These are phyloP conservation scores for Pelobates fuscus DNA, from an alignment of 2,113 vertebrate genomes.

Conservation along the genomic window DNA sequence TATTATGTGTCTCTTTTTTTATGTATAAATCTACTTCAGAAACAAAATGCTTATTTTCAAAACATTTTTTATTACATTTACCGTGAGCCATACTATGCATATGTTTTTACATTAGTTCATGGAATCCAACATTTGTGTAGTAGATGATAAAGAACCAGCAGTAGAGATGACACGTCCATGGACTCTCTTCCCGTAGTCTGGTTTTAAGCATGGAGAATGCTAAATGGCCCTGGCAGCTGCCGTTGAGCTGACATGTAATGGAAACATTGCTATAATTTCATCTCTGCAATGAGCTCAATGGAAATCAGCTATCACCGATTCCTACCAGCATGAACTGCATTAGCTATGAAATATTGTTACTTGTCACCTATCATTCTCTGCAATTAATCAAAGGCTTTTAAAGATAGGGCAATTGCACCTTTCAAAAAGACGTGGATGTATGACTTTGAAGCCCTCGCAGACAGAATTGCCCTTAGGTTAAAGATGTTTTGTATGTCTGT, in stretches of 20 bases:
- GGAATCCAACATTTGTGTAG: too few relatives aligned
- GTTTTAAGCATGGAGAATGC: neutral
- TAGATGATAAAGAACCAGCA: too few relatives aligned
- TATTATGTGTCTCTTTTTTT: too few relatives aligned
- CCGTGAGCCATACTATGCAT: too few relatives aligned
- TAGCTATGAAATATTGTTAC: conserved; percentile 48
- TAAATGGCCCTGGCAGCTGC: neutral
- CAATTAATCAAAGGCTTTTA: conserved; percentile 52
- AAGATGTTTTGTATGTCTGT: neutral
- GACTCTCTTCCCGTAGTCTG: neutral
- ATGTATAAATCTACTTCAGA: too few relatives aligned
- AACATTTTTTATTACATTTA: too few relatives aligned
- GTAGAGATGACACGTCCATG: too few relatives aligned
- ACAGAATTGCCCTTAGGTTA: conserved; percentile 11
- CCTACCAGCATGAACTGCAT: neutral
- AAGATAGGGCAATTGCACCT: conserved; percentile 17
- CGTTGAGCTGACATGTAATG: neutral
- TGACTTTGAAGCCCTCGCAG: conserved; percentile 33
- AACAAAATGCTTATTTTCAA: too few relatives aligned
- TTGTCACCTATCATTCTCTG: conserved; percentile 45
- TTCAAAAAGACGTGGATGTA: conserved; percentile 13
- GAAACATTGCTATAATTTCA: conserved; percentile 8
- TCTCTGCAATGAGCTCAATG: neutral
- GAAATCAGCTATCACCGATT: neutral
- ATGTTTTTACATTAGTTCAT: too few relatives aligned